Base-by-base conservation (phyloP, 2,113 vertebrate genomes). In the Polypterus bichir region DNA sequence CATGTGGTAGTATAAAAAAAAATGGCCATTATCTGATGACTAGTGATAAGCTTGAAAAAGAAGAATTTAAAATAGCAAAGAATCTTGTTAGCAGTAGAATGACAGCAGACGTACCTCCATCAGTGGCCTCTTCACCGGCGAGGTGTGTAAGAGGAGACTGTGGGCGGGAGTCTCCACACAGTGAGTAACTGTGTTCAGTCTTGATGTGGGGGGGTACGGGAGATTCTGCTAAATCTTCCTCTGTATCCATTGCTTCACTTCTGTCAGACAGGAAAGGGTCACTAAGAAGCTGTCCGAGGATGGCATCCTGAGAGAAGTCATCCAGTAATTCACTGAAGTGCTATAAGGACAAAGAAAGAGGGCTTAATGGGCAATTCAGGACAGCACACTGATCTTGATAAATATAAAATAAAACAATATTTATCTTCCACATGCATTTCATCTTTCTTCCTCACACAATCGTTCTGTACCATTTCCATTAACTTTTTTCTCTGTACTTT, bases 261-360 rank as follows among this genome's bases (percentile, higher is more conserved):
- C 89, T 88, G 64, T 89, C 94, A 0, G 92, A 94, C 68, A 98
- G 84, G 80, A 98, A 98, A 48, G 96, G 94, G 76, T 98, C 96
- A 10, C 93, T 97, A 72, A 98, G 86, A 62, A 98, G 86, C 83
- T 98, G 94, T 7, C 92, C 94, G 74, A 98, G 76, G 80, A 97
- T 60, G n/a, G 79, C 92, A 59, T 97, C 95, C 57, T 93, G 89
- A 69, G 94, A 97, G 59, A 97, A 91, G 76, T 98, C 96, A 68
- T 97, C 94, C 59, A 98, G 86, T 60, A 98, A 86, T 70, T 94
- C 94, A 0, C 91, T 92, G 87, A 98, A 98, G 76, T 93, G 96
- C 96, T 98, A 75, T 4, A 59, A 47, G 69, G 49, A 76, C 44
- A 75, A 55, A 66, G 61, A 59, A 6, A 9, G 51, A 3, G 59